Percentiles rank a stretch among this genome's conserved stretches.
phyloP scores from a whole-genome alignment of 2,888 invertebrate genomes.

The Caenorhabditis angaria region DNA sequence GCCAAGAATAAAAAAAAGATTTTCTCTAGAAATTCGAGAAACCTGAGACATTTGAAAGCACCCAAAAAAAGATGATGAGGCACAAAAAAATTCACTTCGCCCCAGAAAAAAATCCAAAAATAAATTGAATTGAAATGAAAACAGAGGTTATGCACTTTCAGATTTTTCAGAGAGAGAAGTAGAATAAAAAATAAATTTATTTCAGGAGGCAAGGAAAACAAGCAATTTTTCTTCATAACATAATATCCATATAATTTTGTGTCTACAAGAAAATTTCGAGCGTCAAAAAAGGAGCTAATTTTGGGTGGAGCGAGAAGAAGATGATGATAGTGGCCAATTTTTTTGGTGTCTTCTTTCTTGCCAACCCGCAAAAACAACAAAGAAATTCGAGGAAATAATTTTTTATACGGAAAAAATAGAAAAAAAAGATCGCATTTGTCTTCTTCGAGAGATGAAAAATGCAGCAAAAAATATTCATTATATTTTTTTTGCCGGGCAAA shows the following conservation, averaged over 20 bases:
- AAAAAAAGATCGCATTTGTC: neutral
- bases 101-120: neutral
- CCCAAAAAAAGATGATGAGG: neutral
- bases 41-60: slow-evolving; percentile 36
- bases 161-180: no score
- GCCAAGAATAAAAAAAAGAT: slow-evolving; percentile 10
- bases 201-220: no score
- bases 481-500: no score
- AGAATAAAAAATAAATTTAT: no score
- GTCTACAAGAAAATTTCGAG: no score
- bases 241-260: no score
- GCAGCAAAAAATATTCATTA: no score
- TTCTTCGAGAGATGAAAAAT: neutral
- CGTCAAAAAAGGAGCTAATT: no score
- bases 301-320: neutral
- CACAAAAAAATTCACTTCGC: neutral
- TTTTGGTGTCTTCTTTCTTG: neutral
- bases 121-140: no score
- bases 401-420: neutral
- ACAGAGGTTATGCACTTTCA: no score
- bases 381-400: slow-evolving; percentile 1
- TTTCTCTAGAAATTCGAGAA: slow-evolving; percentile 35
- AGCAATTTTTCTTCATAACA: no score
- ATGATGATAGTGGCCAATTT: neutral
- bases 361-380: neutral